phyloP scores from a whole-genome alignment of 2,888 invertebrate genomes.

The Agrochola lychnidis region DNA sequence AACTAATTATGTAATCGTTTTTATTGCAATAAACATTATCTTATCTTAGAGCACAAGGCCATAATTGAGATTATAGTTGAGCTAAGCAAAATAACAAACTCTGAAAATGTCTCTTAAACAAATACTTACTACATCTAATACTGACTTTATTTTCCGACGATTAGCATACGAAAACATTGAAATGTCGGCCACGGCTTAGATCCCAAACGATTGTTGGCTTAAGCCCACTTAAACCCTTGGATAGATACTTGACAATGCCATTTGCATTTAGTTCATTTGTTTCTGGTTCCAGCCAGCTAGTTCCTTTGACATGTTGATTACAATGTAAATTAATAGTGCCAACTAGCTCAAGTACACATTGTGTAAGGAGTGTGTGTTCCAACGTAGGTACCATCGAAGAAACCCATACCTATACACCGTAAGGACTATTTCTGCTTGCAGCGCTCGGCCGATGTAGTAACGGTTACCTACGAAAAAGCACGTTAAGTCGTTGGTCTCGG shows the following conservation, averaged over 20 bases:
- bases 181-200: conserved; percentile 57
- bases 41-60: neutral
- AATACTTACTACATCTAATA: conserved; percentile 19
- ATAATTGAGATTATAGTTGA: no score
- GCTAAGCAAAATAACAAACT: neutral
- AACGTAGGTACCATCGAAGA: no score
- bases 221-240: conserved; percentile 63
- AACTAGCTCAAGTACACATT: conserved; percentile 44
- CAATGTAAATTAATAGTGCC: conserved; percentile 65
- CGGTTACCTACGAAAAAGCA: no score
- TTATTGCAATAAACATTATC: no score
- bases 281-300: conserved; percentile 60
- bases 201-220: conserved; percentile 60
- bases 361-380: conserved; percentile 22
- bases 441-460: no score
- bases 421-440: no score
- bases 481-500: no score
- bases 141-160: conserved; percentile 41
- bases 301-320: conserved; percentile 69
- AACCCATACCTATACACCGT: no score
- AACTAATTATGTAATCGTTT: no score
- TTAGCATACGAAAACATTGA: conserved; percentile 58
- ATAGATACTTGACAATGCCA: conserved; percentile 65
- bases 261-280: conserved; percentile 69
- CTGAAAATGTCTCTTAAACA: conserved; percentile 19